phyloP scores from a whole-genome alignment of 2,113 vertebrate species.

The Esox niger region DNA sequence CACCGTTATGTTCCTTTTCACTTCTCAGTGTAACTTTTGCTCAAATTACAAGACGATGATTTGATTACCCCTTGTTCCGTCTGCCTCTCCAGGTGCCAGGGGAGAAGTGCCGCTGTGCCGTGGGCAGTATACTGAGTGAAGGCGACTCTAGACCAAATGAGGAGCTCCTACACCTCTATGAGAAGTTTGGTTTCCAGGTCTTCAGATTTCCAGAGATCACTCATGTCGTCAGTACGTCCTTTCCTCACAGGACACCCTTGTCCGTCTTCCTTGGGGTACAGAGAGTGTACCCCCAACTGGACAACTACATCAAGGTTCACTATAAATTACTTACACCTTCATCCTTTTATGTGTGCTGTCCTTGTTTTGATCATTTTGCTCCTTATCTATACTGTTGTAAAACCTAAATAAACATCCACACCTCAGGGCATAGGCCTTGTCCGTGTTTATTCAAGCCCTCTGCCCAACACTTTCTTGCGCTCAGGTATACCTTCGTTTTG shows the following conservation, averaged over 20 bases:
- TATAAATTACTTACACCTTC: too few relatives aligned
- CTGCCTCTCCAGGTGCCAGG: conserved; percentile 69
- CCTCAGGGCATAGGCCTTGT: too few relatives aligned
- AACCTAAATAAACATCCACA: too few relatives aligned
- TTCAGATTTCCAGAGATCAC: conserved; percentile 88
- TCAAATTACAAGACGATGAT: too few relatives aligned
- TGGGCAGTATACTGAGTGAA: conserved; percentile 89
- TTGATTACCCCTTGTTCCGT: background rate
- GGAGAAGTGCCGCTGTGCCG: conserved; percentile 79
- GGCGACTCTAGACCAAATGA: conserved; percentile 75
- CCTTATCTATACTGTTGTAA: background rate
- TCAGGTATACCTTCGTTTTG: conserved; percentile 13
- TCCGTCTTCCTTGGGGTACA: conserved; percentile 79
- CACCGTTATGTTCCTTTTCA: background rate
- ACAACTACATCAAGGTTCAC: conserved; percentile 81
- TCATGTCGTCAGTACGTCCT: conserved; percentile 81
- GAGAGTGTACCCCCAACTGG: conserved; percentile 82
- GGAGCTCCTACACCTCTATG: conserved; percentile 79
- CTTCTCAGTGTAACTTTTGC: background rate
- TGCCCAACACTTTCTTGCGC: conserved; percentile 18
- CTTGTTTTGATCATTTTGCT: background rate
- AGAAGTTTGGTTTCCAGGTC: conserved; percentile 87
- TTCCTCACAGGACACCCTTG: conserved; percentile 75
- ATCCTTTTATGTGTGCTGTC: background rate
- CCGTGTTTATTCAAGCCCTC: too few relatives aligned